A percentile compares a stretch with the other conserved stretches of the same genome.
phyloP scores from a whole-genome alignment of 2,113 vertebrate species.

The Zosterops borbonicus region DNA sequence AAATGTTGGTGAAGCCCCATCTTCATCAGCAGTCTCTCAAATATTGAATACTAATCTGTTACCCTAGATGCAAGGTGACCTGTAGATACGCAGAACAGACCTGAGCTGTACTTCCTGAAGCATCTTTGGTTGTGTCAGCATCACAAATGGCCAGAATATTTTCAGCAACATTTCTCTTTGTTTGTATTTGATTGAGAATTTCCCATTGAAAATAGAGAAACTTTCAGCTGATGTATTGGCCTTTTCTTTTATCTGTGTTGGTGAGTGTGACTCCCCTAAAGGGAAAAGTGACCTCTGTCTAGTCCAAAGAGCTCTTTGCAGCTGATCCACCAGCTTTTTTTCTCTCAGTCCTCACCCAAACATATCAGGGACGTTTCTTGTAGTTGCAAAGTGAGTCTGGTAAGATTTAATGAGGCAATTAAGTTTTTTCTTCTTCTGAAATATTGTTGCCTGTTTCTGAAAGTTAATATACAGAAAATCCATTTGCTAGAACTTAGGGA shows the following conservation, averaged over 20 bases:
- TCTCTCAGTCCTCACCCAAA: not conserved
- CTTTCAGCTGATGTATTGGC: not conserved
- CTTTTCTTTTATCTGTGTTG: not conserved
- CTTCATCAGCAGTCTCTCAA: not conserved
- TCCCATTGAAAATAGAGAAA: not conserved
- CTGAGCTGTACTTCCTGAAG: not conserved
- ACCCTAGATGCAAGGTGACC: not conserved
- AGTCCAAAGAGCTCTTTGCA: not conserved
- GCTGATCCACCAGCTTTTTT: not conserved
- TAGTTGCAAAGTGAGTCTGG: not conserved
- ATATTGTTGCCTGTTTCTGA: not conserved
- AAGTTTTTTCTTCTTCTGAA: not conserved
- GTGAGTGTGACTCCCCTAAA: not conserved
- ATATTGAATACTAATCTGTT: not conserved
- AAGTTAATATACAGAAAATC: not conserved
- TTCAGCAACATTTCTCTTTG: not conserved
- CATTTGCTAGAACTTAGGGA: not conserved
- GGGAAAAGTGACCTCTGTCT: not conserved
- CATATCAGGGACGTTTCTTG: not conserved
- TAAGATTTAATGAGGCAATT: not conserved
- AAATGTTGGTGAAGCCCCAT: not conserved
- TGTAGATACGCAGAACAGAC: not conserved
- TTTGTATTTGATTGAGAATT: not conserved
- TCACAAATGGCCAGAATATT: not conserved
- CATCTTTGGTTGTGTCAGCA: not conserved